Evolutionary conservation across 2,113 vertebrate species (phyloP).

Genomic region (Conger conger): DNA sequence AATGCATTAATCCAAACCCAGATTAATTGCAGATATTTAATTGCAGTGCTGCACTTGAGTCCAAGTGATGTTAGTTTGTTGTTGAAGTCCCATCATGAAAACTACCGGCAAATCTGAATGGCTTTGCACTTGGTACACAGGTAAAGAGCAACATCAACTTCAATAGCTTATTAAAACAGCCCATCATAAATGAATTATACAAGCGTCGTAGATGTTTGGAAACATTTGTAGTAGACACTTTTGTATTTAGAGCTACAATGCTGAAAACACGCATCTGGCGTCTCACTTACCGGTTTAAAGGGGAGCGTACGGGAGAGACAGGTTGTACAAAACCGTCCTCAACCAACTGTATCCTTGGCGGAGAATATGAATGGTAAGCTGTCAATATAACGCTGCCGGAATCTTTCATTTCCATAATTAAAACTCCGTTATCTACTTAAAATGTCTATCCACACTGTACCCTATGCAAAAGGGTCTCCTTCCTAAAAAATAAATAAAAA

Average conservation of each 20-base stretch:
- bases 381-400: slow-evolving; percentile 82
- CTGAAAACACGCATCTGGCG: slow-evolving; percentile 1
- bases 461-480: neutral
- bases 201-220: neutral
- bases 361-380: slow-evolving; percentile 79
- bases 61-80: no score
- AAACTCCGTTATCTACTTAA: slow-evolving; percentile 49
- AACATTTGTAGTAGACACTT: neutral
- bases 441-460: slow-evolving; percentile 26
- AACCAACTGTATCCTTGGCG: slow-evolving; percentile 59
- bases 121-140: no score
- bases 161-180: neutral
- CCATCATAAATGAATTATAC: neutral
- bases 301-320: slow-evolving; percentile 55
- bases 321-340: slow-evolving; percentile 69
- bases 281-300: slow-evolving; percentile 66
- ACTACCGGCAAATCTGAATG: no score
- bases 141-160: neutral
- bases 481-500: slow-evolving; percentile 1
- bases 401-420: slow-evolving; percentile 81
- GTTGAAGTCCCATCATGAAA: no score
- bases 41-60: no score
- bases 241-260: no score
- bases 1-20: no score
- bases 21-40: no score